Evolutionary conservation across 2,113 vertebrate genomes (phyloP), one percentile per base, ranked within the genome.

Genomic region (Oryzias melastigma): DNA sequence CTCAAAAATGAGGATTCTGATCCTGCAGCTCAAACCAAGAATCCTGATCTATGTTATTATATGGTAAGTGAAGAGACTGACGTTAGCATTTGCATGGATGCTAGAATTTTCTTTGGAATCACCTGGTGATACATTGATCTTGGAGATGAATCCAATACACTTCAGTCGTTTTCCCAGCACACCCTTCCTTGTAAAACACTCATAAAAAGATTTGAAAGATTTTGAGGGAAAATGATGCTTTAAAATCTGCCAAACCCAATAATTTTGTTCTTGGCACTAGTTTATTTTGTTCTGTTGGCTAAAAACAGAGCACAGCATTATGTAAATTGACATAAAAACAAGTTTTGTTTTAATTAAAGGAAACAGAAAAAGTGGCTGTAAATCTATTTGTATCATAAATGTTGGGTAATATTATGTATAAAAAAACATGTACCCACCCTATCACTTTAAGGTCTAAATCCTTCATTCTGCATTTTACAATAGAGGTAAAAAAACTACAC

Each of bases 381-480:
- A 58, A 22, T 1, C 42, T 53, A 3, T 18, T 40, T 20, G 56
- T 35, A 13, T 47, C 54, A 35, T 27, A 64, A 29, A 51, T 46
- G 45, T 58, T 47, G 29, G 41, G 41, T 58, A 29, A 49, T 27
- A 5, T 6, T 27, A 27, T 27, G 6, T 27, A 5, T 27, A 27
- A 27, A 27, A 27, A 27, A 27, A 27, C 25, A 27, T 4, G 6
- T 6, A 4, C 25, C 25, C 3, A 27, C 25, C 25, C 5, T 27
- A 27, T 27, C 25, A 4, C 25, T 27, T 27, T 47, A 50, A 54
- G 35, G 53, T 43, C 55, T 22, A 45, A 50, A 27, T 43, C 22
- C 71, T 62, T 56, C 54, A 51, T 64, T 57, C 57, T 71, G 22
- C 29, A 52, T 58, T 48, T 76, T 61, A 71, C 55, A 44, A 55